phyloP scores from a whole-genome alignment of 2,888 invertebrate genomes.

The Ennomos fuscantarius region DNA sequence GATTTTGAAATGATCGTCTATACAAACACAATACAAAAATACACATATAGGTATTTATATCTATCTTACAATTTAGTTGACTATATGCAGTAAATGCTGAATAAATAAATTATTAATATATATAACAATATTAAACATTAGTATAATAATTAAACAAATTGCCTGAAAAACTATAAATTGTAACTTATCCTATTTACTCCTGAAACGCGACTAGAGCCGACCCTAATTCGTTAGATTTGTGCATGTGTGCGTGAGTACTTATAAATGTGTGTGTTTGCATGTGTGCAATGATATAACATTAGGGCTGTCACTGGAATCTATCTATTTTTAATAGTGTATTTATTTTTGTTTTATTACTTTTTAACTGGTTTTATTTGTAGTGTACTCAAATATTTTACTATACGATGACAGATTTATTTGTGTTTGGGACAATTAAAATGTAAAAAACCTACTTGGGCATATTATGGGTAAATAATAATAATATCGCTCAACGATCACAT shows the following conservation, averaged over 20 bases:
- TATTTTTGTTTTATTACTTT: slow-evolving; percentile 7
- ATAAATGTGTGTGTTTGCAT: slow-evolving; percentile 41
- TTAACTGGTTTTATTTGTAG: slow-evolving; percentile 7
- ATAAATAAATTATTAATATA: too few species aligned
- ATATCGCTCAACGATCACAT: too few species aligned
- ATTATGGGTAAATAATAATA: too few species aligned
- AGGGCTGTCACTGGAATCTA: slow-evolving; percentile 56
- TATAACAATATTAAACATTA: too few species aligned
- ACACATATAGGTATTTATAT: too few species aligned
- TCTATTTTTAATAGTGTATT: slow-evolving; percentile 8
- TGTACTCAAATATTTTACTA: neutral
- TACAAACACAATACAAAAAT: too few species aligned
- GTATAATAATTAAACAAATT: neutral
- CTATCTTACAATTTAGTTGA: too few species aligned
- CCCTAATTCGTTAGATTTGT: slow-evolving; percentile 74
- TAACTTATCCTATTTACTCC: slow-evolving; percentile 45
- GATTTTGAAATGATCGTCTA: too few species aligned
- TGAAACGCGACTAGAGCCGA: slow-evolving; percentile 61
- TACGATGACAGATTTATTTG: slow-evolving; percentile 9
- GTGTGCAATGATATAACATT: slow-evolving; percentile 57
- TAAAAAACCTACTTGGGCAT: too few species aligned
- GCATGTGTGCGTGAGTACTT: slow-evolving; percentile 51
- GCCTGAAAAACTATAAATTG: slow-evolving; percentile 27
- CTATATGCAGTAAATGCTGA: too few species aligned
- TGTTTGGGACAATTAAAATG: too few species aligned